Evolutionary conservation across 1,140 invertebrate genomes (phyloP).

Genomic region (Telenomus remus): DNA sequence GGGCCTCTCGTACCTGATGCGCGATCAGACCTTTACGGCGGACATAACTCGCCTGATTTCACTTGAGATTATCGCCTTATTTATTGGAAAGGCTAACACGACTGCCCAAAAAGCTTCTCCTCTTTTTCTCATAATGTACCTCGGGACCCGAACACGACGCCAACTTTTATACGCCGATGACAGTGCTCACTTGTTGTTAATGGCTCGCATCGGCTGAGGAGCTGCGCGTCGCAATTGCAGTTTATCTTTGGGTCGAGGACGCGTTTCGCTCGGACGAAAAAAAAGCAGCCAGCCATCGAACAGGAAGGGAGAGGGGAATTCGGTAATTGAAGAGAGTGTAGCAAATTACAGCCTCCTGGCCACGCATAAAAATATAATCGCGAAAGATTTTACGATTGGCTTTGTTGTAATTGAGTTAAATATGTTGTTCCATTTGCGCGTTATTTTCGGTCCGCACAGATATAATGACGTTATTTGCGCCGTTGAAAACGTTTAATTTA

Average conservation of each 20-base stretch:
- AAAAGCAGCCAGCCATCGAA: no score
- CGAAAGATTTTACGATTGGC: slow-evolving; percentile 45
- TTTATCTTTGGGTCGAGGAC: slow-evolving; percentile 49
- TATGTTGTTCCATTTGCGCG: slow-evolving; percentile 13
- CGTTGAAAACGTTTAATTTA: background rate
- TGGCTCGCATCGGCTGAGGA: slow-evolving; percentile 32
- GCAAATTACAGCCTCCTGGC: slow-evolving; percentile 24
- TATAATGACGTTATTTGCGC: slow-evolving; percentile 20
- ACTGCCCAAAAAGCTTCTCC: slow-evolving; percentile 55
- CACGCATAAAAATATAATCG: slow-evolving; percentile 24
- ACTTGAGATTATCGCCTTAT: slow-evolving; percentile 74
- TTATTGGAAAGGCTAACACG: slow-evolving; percentile 70
- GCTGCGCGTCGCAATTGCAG: slow-evolving; percentile 48
- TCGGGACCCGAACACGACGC: slow-evolving; percentile 40
- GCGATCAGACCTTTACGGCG: slow-evolving; percentile 68
- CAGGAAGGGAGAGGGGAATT: slow-evolving; percentile 5
- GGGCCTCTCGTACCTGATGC: slow-evolving; percentile 48
- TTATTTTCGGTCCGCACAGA: slow-evolving; percentile 5
- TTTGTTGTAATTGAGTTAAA: slow-evolving; percentile 47
- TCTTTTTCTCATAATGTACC: slow-evolving; percentile 54
- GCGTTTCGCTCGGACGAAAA: slow-evolving; percentile 35
- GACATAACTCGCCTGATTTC: slow-evolving; percentile 74
- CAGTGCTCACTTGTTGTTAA: slow-evolving; percentile 52
- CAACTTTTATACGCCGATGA: slow-evolving; percentile 49
- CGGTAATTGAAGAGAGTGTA: slow-evolving; percentile 35